phyloP scores from a whole-genome alignment of 2,113 vertebrate species.

The Larimichthys crocea region DNA sequence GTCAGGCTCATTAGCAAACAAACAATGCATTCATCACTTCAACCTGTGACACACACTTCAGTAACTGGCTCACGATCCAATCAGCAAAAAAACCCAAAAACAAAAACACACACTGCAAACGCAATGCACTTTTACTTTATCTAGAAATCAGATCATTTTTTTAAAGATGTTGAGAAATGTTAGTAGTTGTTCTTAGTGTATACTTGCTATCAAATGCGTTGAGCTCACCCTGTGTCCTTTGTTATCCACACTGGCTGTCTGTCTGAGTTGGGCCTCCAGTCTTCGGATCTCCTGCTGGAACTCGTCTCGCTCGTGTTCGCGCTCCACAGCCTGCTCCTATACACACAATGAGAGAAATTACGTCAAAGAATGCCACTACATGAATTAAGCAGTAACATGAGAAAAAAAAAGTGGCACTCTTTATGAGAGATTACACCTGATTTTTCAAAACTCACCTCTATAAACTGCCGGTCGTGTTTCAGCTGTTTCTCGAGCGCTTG shows the following conservation, averaged over 20 bases:
- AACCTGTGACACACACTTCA: conserved; percentile 6
- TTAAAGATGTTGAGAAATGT: not conserved
- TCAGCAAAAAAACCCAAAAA: not conserved
- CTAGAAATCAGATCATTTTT: not conserved
- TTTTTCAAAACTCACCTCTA: conserved; percentile 86
- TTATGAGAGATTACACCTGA: not conserved
- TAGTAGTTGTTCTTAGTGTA: not conserved
- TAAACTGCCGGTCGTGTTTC: conserved; percentile 93
- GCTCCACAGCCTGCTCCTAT: conserved; percentile 94
- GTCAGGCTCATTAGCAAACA: conserved; percentile 62
- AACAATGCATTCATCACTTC: conserved; percentile 53
- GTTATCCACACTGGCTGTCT: conserved; percentile 73
- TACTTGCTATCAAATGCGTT: not conserved
- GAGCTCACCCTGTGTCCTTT: conserved; percentile 83
- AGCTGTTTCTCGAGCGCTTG: conserved; percentile 93
- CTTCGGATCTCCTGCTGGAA: conserved; percentile 96
- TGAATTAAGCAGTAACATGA: conserved; percentile 7
- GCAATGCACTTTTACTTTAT: not conserved
- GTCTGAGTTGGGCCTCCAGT: conserved; percentile 89
- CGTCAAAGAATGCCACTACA: not conserved
- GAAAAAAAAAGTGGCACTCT: not conserved
- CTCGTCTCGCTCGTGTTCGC: conserved; percentile 96
- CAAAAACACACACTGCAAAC: not conserved
- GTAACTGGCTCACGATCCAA: not conserved
- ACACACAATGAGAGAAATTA: conserved; percentile 4